Percentiles rank a stretch among this genome's conserved stretches.
Evolutionary conservation across 2,888 invertebrate genomes (phyloP).

Genomic region (Megalurothrips usitatus): DNA sequence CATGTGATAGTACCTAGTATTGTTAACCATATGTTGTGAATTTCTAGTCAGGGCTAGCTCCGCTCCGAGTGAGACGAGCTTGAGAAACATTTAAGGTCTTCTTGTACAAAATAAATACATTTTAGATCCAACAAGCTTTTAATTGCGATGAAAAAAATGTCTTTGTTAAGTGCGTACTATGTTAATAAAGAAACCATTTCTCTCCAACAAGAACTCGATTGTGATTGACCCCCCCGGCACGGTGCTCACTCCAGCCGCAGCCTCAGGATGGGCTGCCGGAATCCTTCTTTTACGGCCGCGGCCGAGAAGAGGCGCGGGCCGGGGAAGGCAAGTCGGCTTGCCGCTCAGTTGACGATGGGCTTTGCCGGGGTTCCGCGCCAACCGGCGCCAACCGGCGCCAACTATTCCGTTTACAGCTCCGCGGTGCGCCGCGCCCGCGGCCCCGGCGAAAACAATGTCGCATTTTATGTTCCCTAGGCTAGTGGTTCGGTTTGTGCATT

Average conservation of each 20-base stretch:
- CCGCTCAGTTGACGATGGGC: too few relatives aligned
- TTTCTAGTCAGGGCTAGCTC: background rate
- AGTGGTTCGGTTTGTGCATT: too few relatives aligned
- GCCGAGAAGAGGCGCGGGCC: background rate
- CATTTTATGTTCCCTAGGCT: too few relatives aligned
- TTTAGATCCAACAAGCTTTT: background rate
- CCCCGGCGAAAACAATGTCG: too few relatives aligned
- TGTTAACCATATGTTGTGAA: background rate
- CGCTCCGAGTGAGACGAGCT: background rate
- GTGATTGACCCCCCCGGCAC: background rate
- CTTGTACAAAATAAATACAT: background rate
- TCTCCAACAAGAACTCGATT: background rate
- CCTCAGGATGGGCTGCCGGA: background rate
- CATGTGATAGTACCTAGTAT: background rate
- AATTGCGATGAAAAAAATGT: background rate
- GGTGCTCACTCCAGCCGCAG: too few relatives aligned
- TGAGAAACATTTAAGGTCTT: background rate
- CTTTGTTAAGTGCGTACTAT: background rate
- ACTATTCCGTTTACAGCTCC: too few relatives aligned
- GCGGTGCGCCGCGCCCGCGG: too few relatives aligned
- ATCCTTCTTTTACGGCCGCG: too few relatives aligned
- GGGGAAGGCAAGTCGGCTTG: background rate
- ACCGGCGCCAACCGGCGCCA: too few relatives aligned
- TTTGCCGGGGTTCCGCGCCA: too few relatives aligned
- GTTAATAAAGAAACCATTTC: constrained; percentile 8